A percentile compares a stretch with the other conserved stretches of the same genome.
Evolutionary conservation across 35 echinoderm and acorn worm species (phyloP).

Genomic region (Heliocidaris erythrogramma): DNA sequence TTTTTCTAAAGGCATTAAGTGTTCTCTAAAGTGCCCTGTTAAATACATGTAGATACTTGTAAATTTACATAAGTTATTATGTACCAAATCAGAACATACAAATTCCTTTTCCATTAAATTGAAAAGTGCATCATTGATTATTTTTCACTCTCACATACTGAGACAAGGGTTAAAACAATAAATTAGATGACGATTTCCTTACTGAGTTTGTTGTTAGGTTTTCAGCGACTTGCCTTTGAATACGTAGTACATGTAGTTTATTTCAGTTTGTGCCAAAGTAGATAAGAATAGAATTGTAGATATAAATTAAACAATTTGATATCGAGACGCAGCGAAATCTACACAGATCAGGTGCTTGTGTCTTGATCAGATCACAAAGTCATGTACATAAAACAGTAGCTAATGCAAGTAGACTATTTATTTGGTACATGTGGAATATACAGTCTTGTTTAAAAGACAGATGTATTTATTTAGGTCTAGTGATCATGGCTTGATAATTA

Average conservation of each 20-base stretch:
- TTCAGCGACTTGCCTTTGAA: not conserved
- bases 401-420: not conserved
- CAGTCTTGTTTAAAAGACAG: not conserved
- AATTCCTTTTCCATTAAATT: not conserved
- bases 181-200: too few relatives aligned
- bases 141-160: too few relatives aligned
- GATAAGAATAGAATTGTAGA: not conserved
- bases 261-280: not conserved
- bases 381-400: not conserved
- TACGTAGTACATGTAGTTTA: not conserved
- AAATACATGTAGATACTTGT: not conserved
- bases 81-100: not conserved
- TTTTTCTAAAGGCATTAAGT: not conserved
- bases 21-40: not conserved
- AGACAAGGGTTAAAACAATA: too few relatives aligned
- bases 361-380: not conserved
- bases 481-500: not conserved
- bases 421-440: not conserved
- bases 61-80: not conserved
- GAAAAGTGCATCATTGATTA: too few relatives aligned
- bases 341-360: not conserved
- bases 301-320: too few relatives aligned
- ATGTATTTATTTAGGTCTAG: conserved; percentile 12
- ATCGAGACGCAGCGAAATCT: too few relatives aligned
- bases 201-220: not conserved